Percentiles rank a stretch among this genome's conserved stretches.
phyloP scores from a whole-genome alignment of 2,113 vertebrate genomes.

The Aramus guarauna region DNA sequence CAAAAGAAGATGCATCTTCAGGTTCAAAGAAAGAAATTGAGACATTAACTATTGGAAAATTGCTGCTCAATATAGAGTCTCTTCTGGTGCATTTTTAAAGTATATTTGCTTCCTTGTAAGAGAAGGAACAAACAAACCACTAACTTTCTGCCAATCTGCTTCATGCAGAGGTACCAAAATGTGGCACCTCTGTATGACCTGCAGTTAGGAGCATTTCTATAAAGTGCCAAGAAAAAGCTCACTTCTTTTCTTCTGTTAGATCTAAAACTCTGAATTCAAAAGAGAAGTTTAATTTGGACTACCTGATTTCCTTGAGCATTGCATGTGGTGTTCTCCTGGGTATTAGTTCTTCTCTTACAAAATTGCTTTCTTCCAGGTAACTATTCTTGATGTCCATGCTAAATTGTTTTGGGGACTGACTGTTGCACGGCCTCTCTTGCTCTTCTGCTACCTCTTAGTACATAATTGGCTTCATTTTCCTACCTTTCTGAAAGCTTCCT shows the following conservation, averaged over 20 bases:
- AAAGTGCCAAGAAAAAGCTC: not conserved
- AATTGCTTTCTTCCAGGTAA: not conserved
- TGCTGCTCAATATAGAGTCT: not conserved
- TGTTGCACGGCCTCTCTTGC: not conserved
- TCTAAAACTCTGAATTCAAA: not conserved
- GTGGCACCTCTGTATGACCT: not conserved
- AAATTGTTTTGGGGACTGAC: not conserved
- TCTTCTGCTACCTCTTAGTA: slow-evolving; percentile 38
- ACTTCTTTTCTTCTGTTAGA: not conserved
- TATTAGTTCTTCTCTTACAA: not conserved
- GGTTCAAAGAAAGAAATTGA: not conserved
- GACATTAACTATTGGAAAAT: not conserved
- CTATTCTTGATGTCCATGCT: not conserved
- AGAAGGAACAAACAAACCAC: not conserved
- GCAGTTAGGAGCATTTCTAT: not conserved
- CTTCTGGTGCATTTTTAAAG: not conserved
- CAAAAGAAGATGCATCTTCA: not conserved
- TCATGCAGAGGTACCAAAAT: not conserved
- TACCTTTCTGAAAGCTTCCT: slow-evolving; percentile 24
- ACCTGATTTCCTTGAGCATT: not conserved
- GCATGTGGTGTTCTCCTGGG: not conserved
- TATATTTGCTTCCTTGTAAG: not conserved
- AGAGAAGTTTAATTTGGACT: not conserved
- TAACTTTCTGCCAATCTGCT: not conserved
- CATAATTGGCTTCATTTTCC: not conserved